These are phyloP conservation scores for Conops quadrifasciatus DNA, from an alignment of 2,888 invertebrate genomes.

Conservation along the genomic window DNA sequence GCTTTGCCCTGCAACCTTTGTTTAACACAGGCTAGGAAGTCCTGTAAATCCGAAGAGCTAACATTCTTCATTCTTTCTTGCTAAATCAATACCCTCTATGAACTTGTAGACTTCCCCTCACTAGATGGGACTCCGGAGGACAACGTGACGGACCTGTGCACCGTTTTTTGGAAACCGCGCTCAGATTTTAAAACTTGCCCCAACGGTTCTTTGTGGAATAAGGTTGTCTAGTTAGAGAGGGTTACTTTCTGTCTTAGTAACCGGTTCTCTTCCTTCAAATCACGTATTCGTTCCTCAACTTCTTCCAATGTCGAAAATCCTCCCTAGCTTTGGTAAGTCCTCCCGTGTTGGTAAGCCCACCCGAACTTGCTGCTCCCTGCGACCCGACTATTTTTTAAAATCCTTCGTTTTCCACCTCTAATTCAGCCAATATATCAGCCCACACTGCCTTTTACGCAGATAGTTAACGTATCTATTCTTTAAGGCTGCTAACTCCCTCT, in stretches of 20 bases:
- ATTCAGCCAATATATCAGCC: background rate
- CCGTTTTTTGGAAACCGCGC: background rate
- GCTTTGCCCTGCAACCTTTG: background rate
- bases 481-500: background rate
- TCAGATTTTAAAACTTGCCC: background rate
- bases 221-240: background rate
- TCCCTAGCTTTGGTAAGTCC: no score
- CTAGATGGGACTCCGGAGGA: background rate
- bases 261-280: background rate
- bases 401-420: background rate
- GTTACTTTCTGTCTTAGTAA: background rate
- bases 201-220: background rate
- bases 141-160: background rate
- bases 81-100: no score
- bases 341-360: background rate
- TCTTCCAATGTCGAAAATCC: no score
- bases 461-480: constrained; percentile 7
- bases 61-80: no score
- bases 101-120: background rate
- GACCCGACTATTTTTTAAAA: background rate
- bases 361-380: no score
- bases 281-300: background rate
- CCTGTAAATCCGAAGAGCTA: background rate
- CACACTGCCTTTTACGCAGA: background rate
- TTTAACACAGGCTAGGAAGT: background rate